These are phyloP conservation scores for Marasmarcha lunaedactyla DNA, from an alignment of 2,888 invertebrate species.

Conservation along the genomic window DNA sequence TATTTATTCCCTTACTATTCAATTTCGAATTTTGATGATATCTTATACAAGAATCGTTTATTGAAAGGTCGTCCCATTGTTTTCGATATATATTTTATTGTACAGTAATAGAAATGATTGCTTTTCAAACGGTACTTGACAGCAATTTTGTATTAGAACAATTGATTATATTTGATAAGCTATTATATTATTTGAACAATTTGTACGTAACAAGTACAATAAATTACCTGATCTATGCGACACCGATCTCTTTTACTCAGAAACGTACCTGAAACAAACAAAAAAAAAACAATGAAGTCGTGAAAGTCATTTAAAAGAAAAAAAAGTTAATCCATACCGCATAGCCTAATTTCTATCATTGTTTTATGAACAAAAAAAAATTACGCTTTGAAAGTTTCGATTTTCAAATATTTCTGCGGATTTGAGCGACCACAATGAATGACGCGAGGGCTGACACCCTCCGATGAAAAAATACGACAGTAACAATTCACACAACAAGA, in stretches of 20 bases:
- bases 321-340: too few species aligned
- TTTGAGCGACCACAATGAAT: slow-evolving; percentile 20
- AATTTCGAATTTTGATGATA: background rate
- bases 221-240: background rate
- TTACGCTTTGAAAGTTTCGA: slow-evolving; percentile 2
- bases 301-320: background rate
- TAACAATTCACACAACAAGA: slow-evolving; percentile 63
- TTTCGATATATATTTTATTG: slow-evolving; percentile 6
- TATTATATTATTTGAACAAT: background rate
- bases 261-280: background rate
- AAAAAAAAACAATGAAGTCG: slow-evolving; percentile 1
- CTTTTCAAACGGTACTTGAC: background rate
- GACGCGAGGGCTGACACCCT: slow-evolving; percentile 37
- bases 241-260: background rate
- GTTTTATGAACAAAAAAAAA: slow-evolving; percentile 1
- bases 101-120: background rate
- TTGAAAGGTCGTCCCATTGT: slow-evolving; percentile 8
- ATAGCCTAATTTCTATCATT: background rate
- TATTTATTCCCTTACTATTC: background rate
- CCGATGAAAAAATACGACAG: slow-evolving; percentile 39
- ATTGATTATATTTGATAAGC: background rate
- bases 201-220: background rate
- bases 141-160: background rate
- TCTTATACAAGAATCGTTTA: background rate
- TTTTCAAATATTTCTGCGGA: too few species aligned